Evolutionary conservation across 2,888 invertebrate species (phyloP).

Genomic region (Cryptus armator): DNA sequence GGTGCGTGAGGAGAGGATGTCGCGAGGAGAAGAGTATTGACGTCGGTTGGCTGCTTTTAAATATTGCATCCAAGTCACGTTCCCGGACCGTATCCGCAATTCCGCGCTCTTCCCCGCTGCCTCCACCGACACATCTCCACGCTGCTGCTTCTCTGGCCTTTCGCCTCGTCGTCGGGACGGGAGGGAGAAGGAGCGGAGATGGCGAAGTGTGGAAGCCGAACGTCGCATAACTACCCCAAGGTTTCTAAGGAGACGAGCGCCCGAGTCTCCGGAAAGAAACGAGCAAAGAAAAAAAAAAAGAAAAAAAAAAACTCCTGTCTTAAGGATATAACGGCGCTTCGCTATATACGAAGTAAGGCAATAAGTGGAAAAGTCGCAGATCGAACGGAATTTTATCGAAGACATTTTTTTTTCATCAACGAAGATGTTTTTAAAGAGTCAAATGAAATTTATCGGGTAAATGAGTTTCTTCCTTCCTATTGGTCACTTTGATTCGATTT

Average conservation of each 20-base stretch:
- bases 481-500: not conserved
- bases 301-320: conserved; percentile 35
- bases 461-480: too few relatives aligned
- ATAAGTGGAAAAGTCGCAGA: conserved; percentile 40
- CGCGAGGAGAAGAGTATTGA: conserved; percentile 80
- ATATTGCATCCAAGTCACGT: conserved; percentile 85
- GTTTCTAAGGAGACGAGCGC: conserved; percentile 79
- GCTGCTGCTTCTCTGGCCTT: conserved; percentile 55
- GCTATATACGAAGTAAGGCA: conserved; percentile 62
- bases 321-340: conserved; percentile 33
- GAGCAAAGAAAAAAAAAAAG: conserved; percentile 58
- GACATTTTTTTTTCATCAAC: not conserved
- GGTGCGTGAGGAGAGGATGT: conserved; percentile 74
- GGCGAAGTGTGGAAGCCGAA: conserved; percentile 69
- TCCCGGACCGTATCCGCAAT: conserved; percentile 79
- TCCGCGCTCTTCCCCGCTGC: conserved; percentile 65
- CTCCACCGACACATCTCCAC: conserved; percentile 61
- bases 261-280: conserved; percentile 42
- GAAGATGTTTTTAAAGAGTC: not conserved
- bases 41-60: conserved; percentile 80
- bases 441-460: not conserved
- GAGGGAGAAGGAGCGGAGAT: conserved; percentile 12
- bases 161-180: conserved; percentile 48
- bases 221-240: conserved; percentile 82
- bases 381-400: conserved; percentile 9